Base-by-base conservation (phyloP, 2,797 vertebrate species). In the Darevskia nairensis region DNA sequence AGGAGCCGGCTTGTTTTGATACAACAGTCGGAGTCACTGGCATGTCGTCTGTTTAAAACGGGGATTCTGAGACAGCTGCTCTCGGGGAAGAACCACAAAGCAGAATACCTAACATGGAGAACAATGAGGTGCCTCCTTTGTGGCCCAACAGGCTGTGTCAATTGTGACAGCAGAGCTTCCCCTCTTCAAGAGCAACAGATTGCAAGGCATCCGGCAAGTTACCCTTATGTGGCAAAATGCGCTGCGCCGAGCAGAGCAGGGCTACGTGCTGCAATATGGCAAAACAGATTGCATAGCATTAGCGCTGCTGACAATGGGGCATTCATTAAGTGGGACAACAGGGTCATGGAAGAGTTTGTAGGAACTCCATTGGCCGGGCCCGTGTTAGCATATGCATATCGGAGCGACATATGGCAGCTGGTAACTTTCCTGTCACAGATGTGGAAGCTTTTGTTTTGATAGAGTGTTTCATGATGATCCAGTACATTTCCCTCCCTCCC, bases 361-460 rank as follows among this genome's bases (percentile, higher is more conserved):
- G 92, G 88, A 80, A 93, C 27, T 87, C 25, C 74, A 74, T 84
- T 84, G 94, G 90, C 76, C 46, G 78, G 69, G 89, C 89, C 82
- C 77, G n/a, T 46, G 46, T 91, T 32, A 88, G 80, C 95, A 95
- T 92, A 90, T 94, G 94, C 91, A 32, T 89, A 92, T 89, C 87
- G 89, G 80, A 86, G 92, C 25, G 90, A 92, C 95, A 96, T 94
- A 95, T 94, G 95, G 95, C 92, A 94, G 76, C 23, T 93, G 94
- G 91, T 90, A 92, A 81, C 93, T 92, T 87, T 10, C 78, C 94
- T 87, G 92, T 86, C 90, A 89, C 93, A 91, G 92, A 95, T 94
- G 95, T 94, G 88, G 66, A 87, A 46, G 88, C 92, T 93, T 94
- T 95, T 95, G 92, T 95, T 91, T 72, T 1, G 3, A 76, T 82